These are phyloP conservation scores for Ridgeia piscesae DNA, from an alignment of 1,140 invertebrate genomes.

Conservation along the genomic window DNA sequence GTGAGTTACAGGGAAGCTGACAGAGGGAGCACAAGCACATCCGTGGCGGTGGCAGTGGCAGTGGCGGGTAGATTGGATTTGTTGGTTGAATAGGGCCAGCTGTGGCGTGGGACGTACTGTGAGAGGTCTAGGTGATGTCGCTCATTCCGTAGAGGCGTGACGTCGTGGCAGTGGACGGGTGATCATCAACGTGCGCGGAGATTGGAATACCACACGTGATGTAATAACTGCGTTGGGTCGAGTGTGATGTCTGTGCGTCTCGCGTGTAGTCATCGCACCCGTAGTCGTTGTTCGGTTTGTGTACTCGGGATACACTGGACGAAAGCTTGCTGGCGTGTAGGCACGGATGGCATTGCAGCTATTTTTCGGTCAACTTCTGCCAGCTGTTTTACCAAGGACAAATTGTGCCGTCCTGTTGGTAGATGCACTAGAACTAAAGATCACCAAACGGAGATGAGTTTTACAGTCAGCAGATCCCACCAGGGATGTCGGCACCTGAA, in stretches of 20 bases:
- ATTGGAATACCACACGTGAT: not conserved
- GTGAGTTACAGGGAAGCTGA: not conserved
- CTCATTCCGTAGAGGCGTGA: not conserved
- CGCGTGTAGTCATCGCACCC: too few relatives aligned
- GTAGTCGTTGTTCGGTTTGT: not conserved
- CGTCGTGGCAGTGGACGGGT: not conserved
- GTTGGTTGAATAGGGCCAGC: not conserved
- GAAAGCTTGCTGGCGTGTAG: not conserved
- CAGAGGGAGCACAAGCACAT: not conserved
- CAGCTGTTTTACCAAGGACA: not conserved
- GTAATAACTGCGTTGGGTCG: not conserved
- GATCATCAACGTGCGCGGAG: not conserved
- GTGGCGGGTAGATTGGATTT: not conserved
- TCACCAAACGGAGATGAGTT: not conserved
- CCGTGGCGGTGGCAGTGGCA: too few relatives aligned
- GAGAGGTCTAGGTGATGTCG: not conserved
- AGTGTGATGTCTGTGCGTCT: too few relatives aligned
- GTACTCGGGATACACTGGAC: not conserved
- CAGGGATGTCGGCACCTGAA: not conserved
- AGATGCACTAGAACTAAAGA: not conserved
- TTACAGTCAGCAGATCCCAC: not conserved
- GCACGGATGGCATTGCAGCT: not conserved
- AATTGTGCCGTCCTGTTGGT: not conserved
- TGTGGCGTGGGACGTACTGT: not conserved
- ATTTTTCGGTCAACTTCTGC: not conserved